Percentiles rank a stretch among this genome's conserved stretches.
These are phyloP conservation scores for Drosophila cognata DNA, from an alignment of 2,888 invertebrate species.

Conservation along the genomic window DNA sequence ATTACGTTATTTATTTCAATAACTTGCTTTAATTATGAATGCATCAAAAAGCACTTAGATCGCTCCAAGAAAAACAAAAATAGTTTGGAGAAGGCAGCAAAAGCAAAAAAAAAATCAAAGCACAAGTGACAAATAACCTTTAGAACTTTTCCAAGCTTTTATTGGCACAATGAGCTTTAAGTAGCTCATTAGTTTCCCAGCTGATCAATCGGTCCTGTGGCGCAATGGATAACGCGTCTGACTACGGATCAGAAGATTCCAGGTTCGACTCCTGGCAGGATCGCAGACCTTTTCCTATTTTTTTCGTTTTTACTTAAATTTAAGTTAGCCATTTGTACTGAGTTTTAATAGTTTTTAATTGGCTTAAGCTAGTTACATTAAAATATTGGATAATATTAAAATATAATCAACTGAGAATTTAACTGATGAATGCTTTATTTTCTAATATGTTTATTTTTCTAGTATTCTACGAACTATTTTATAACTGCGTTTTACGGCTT, in stretches of 20 bases:
- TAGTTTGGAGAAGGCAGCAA: background rate
- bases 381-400: too few species aligned
- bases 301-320: background rate
- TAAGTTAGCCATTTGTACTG: background rate
- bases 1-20: background rate
- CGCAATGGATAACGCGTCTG: constrained; percentile 86
- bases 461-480: background rate
- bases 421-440: background rate
- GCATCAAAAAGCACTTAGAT: background rate
- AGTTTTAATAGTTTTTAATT: background rate
- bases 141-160: constrained; percentile 13
- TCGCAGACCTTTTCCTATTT: constrained; percentile 65
- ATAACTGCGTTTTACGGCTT: background rate
- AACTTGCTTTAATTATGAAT: background rate
- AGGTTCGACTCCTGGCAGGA: constrained; percentile 86
- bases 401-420: too few species aligned
- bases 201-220: constrained; percentile 83
- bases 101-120: background rate
- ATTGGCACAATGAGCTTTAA: background rate
- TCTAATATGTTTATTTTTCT: background rate
- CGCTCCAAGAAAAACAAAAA: background rate
- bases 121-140: background rate
- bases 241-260: constrained; percentile 86
- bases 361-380: background rate
- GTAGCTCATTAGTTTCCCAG: background rate